Conservation (phyloP, 2,888 invertebrate species). For the Diachrysia chrysitis region DNA sequence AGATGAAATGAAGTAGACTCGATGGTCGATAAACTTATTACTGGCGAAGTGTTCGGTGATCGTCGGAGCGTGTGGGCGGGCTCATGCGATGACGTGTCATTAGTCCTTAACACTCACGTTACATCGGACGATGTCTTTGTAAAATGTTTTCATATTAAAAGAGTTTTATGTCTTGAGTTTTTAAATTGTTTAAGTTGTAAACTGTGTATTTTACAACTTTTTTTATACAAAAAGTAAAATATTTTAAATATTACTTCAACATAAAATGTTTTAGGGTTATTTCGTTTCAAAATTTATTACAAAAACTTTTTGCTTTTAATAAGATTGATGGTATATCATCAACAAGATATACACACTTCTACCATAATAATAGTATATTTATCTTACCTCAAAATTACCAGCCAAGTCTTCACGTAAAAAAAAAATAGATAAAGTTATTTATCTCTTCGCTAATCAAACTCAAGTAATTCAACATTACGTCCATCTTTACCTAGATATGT, state of each 20-base stretch:
- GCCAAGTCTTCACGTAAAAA: background rate
- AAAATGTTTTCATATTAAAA: constrained; percentile 57
- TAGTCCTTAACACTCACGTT: constrained; percentile 62
- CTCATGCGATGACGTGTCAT: constrained; percentile 77
- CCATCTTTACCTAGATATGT: constrained; percentile 50
- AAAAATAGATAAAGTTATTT: constrained; percentile 9
- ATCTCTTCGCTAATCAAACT: constrained; percentile 35
- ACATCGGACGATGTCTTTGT: constrained; percentile 48
- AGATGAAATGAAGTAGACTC: constrained; percentile 64
- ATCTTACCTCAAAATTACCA: background rate
- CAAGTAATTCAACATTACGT: constrained; percentile 36
- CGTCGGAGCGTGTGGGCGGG: constrained; percentile 72
- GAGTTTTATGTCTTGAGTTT: constrained; percentile 52
- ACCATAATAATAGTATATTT: too few relatives aligned
- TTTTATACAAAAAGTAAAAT: background rate
- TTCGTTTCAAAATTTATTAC: background rate
- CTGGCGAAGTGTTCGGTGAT: constrained; percentile 75
- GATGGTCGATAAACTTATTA: constrained; percentile 80
- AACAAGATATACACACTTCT: too few relatives aligned
- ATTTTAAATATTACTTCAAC: background rate
- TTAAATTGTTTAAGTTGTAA: constrained; percentile 30
- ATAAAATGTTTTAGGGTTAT: background rate
- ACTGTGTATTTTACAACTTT: constrained; percentile 15
- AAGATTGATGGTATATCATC: too few relatives aligned
- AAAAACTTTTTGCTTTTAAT: background rate